phyloP scores from a whole-genome alignment of 2,888 invertebrate genomes.

The Tholera decimalis region DNA sequence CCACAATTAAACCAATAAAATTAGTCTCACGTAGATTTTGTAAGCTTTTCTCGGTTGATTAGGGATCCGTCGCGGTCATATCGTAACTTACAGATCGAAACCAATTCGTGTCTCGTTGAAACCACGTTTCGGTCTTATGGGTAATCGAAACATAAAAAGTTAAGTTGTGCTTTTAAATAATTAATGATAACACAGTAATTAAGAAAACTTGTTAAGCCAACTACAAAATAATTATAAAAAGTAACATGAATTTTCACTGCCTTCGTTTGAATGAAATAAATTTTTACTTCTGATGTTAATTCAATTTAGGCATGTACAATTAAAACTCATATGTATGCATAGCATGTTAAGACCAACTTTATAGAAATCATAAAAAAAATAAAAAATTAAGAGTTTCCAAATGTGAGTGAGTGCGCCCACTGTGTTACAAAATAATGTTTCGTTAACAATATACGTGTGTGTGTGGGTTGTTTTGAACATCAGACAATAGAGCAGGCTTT shows the following conservation, averaged over 20 bases:
- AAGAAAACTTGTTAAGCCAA: constrained; percentile 3
- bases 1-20: constrained; percentile 8
- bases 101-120: constrained; percentile 20
- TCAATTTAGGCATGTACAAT: constrained; percentile 23
- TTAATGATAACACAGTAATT: too few species aligned
- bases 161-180: too few species aligned
- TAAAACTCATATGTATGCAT: constrained; percentile 16
- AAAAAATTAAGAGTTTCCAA: constrained; percentile 45
- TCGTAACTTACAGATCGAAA: constrained; percentile 26
- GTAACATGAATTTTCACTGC: constrained; percentile 11
- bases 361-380: constrained; percentile 46
- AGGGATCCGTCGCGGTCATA: constrained; percentile 7
- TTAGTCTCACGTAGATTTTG: constrained; percentile 15
- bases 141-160: constrained; percentile 35
- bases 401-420: constrained; percentile 54
- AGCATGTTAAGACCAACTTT: constrained; percentile 36
- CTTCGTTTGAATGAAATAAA: constrained; percentile 26
- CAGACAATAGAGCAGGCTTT: constrained; percentile 61
- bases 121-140: not conserved
- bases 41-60: constrained; percentile 10
- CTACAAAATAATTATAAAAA: constrained; percentile 11
- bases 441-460: constrained; percentile 56
- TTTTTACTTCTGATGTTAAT: constrained; percentile 26
- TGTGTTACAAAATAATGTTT: constrained; percentile 47
- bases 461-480: constrained; percentile 60